Percentiles rank a stretch among this genome's conserved stretches.
Evolutionary conservation across 2,888 invertebrate genomes (phyloP).

Genomic region (Pyrocoelia pectoralis): DNA sequence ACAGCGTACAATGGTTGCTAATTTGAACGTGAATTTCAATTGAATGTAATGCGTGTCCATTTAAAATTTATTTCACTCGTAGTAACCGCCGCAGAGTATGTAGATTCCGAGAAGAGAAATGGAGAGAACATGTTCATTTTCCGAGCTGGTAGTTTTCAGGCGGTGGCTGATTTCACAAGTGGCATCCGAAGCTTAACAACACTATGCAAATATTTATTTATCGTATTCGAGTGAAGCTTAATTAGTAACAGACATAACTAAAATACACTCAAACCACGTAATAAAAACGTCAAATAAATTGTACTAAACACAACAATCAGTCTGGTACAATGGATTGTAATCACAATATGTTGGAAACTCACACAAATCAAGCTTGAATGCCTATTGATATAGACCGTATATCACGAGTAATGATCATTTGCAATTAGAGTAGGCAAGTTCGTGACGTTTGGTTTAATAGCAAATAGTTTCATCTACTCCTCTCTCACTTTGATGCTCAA

Average conservation of each 20-base stretch:
- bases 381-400: constrained; percentile 52
- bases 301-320: constrained; percentile 45
- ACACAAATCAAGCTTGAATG: constrained; percentile 53
- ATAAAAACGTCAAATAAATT: constrained; percentile 48
- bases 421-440: constrained; percentile 46
- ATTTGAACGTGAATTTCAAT: constrained; percentile 13
- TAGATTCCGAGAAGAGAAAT: constrained; percentile 15
- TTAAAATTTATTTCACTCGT: constrained; percentile 18
- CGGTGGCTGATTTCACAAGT: constrained; percentile 23
- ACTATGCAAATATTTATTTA: constrained; percentile 30
- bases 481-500: neutral
- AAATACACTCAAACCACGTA: constrained; percentile 27
- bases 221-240: constrained; percentile 24
- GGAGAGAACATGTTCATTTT: constrained; percentile 24
- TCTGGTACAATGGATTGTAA: constrained; percentile 50
- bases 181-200: constrained; percentile 19
- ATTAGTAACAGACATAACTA: constrained; percentile 33
- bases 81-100: constrained; percentile 10
- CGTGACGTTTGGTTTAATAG: constrained; percentile 26
- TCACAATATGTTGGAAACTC: constrained; percentile 54
- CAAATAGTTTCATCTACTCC: neutral
- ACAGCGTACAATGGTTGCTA: constrained; percentile 11
- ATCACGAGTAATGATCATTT: constrained; percentile 50
- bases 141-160: constrained; percentile 23
- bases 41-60: constrained; percentile 12